These are phyloP conservation scores for Helostoma temminkii DNA, from an alignment of 2,797 vertebrate species.

Conservation along the genomic window DNA sequence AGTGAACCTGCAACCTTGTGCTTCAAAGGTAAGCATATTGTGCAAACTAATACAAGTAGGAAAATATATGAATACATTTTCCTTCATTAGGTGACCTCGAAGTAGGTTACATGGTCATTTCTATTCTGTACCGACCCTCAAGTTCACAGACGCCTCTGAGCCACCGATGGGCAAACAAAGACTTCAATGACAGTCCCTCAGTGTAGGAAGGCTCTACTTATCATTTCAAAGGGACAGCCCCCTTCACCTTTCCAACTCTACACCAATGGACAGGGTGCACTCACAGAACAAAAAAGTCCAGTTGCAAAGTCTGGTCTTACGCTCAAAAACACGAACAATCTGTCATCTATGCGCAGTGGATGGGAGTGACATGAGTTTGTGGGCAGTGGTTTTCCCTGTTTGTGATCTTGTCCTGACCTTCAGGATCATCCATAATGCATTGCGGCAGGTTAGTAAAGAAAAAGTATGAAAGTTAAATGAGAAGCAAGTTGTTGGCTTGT, in stretches of 20 bases:
- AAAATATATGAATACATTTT: constrained; percentile 82
- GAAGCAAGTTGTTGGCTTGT: constrained; percentile 64
- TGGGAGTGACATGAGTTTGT: constrained; percentile 27
- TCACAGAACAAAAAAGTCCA: constrained; percentile 67
- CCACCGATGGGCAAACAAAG: constrained; percentile 80
- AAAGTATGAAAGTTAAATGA: constrained; percentile 78
- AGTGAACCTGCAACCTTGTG: constrained; percentile 77
- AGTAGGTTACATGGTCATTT: constrained; percentile 80
- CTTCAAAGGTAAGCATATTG: constrained; percentile 80
- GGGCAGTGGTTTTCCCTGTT: constrained; percentile 55
- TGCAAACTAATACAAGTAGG: constrained; percentile 76
- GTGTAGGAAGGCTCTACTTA: constrained; percentile 77
- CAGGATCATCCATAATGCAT: constrained; percentile 77
- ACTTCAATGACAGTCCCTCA: constrained; percentile 78
- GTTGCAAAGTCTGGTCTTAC: constrained; percentile 57
- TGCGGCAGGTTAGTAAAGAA: constrained; percentile 57
- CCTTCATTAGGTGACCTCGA: constrained; percentile 83
- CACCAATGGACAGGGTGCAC: constrained; percentile 69
- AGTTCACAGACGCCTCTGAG: constrained; percentile 75
- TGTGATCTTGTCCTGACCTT: constrained; percentile 82
- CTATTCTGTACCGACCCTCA: constrained; percentile 76
- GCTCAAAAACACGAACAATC: constrained; percentile 53
- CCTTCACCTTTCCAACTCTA: constrained; percentile 66
- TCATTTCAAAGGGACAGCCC: constrained; percentile 82
- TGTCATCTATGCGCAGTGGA: constrained; percentile 32